phyloP scores from a whole-genome alignment of 2,797 vertebrate genomes.

The Pelochelys cantorii region DNA sequence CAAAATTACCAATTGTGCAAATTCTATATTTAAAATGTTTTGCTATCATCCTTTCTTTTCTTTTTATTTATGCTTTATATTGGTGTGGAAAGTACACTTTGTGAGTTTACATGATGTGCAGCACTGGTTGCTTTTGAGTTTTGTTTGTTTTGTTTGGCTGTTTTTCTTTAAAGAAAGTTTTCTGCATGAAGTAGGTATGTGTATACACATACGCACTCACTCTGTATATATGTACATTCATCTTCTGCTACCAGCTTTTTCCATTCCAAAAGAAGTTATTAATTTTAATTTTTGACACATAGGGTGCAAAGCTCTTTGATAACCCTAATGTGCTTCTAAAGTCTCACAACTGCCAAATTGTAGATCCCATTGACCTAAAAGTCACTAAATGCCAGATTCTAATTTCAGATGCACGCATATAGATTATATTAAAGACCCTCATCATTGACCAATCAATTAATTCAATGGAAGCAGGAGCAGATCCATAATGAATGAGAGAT shows the following conservation, averaged over 20 bases:
- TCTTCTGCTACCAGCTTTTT: conserved; percentile 55
- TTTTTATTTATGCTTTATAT: conserved; percentile 83
- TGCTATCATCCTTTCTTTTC: conserved; percentile 76
- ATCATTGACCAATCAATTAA: neutral
- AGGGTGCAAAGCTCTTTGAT: conserved; percentile 11
- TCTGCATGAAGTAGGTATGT: conserved; percentile 69
- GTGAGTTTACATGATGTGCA: conserved; percentile 83
- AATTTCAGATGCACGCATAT: accelerated
- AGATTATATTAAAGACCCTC: neutral
- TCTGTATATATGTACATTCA: conserved; percentile 64
- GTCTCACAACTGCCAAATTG: neutral
- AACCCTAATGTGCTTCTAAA: neutral
- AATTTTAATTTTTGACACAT: conserved; percentile 36
- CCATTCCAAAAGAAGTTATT: conserved; percentile 51
- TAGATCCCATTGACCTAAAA: conserved; percentile 4
- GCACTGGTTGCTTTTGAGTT: conserved; percentile 81
- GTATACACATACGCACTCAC: conserved; percentile 48
- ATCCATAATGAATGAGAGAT: neutral
- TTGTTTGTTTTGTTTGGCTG: conserved; percentile 34
- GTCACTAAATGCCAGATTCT: neutral
- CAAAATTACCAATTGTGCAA: conserved; percentile 90
- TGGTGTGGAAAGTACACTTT: conserved; percentile 81
- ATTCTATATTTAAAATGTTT: conserved; percentile 90
- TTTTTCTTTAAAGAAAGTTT: conserved; percentile 74
- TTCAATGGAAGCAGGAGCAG: neutral